Evolutionary conservation across 2,113 vertebrate genomes (phyloP), one percentile per base, ranked within the genome.

Genomic region (Desmodus rotundus): DNA sequence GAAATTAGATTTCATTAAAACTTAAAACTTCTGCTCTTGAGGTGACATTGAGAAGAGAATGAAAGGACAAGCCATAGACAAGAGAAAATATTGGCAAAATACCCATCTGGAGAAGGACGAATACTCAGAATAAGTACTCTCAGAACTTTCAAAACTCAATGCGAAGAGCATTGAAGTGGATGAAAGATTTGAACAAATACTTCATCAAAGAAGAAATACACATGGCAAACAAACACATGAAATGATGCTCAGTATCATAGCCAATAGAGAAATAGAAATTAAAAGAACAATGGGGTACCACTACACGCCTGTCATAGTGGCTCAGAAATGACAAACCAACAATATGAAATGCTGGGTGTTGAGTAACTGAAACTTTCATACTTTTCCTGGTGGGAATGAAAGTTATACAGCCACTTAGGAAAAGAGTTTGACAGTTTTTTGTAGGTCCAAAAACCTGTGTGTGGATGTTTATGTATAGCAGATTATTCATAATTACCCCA

Each of bases 1-100:
- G n/a, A 41, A 70, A 80, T 50, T 43, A 85, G 28, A 76, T 95
- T 94, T 82, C 56, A 90, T 86, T 17, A 89, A 92, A 45, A 61
- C 87, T 76, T 54, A 89, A 89, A 85, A 63, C 15, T 77, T 89
- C 38, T 65, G 24, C 41, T 74, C 45, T 19, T 87, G 47, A 88
- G 50, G 16, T 87, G 20, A 80, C 4, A 13, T 47, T 83, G 26
- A 3, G 7, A 86, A 65, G 36, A 85, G 31, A 67, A 81, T 52
- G 47, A 58, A 91, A 94, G 31, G 67, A 28, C 31, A 91, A 70
- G 28, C 33, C 38, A 67, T 10, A 58, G 17, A 54, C 2, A 52
- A 11, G 26, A 65, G 68, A 77, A 91, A 78, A 74, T 70, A 58
- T 36, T 74, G 93, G 16, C 24, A 70, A 77, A 95, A 68, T 31